These are phyloP conservation scores for Hypotaenidia okinawae DNA, from an alignment of 2,797 vertebrate genomes.

Conservation along the genomic window DNA sequence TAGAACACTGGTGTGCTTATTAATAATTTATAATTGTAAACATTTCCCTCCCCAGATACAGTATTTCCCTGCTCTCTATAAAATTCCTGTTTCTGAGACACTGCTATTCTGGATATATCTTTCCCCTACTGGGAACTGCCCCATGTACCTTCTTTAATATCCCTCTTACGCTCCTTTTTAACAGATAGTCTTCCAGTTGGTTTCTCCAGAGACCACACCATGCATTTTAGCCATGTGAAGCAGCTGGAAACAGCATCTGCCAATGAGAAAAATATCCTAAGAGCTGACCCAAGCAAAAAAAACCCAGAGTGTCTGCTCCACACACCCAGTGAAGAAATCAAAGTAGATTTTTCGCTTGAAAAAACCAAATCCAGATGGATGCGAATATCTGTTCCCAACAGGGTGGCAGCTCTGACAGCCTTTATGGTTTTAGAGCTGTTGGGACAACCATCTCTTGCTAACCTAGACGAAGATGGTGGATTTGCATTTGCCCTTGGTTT, in stretches of 20 bases:
- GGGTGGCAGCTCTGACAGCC: not conserved
- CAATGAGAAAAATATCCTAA: not conserved
- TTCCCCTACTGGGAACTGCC: not conserved
- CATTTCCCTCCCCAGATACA: not conserved
- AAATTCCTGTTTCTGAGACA: not conserved
- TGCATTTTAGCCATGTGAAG: not conserved
- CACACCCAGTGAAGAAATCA: not conserved
- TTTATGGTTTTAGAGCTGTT: not conserved
- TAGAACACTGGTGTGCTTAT: not conserved
- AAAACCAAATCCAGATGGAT: not conserved
- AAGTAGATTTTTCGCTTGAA: not conserved
- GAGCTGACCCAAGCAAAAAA: not conserved
- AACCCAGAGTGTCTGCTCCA: not conserved
- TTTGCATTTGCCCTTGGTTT: not conserved
- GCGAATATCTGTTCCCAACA: not conserved
- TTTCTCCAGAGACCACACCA: not conserved
- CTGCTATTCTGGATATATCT: not conserved
- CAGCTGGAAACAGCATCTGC: not conserved
- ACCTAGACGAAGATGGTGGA: not conserved
- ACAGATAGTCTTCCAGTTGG: not conserved
- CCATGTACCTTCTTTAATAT: not conserved
- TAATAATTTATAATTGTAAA: not conserved
- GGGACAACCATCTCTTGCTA: not conserved
- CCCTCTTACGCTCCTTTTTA: not conserved
- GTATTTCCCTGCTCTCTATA: not conserved